These are phyloP conservation scores for Diorhabda elongata DNA, from an alignment of 1,140 invertebrate species.

Conservation along the genomic window DNA sequence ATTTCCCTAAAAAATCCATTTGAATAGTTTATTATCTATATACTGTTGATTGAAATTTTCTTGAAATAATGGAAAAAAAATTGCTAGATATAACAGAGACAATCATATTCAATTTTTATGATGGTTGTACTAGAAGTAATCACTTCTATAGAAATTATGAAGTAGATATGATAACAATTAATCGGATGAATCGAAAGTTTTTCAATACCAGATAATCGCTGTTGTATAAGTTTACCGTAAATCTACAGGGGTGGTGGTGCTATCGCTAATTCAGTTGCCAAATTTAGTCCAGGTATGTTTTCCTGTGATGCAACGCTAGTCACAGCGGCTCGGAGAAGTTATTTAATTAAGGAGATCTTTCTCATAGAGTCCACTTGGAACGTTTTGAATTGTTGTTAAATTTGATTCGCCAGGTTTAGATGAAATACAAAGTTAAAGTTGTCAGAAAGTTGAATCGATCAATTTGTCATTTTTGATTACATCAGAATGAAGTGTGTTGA, in stretches of 20 bases:
- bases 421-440: too few relatives aligned
- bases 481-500: too few relatives aligned
- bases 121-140: too few relatives aligned
- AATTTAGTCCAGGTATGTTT: constrained; percentile 35
- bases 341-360: constrained; percentile 22
- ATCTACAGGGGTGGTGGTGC: constrained; percentile 26
- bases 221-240: neutral
- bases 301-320: constrained; percentile 36
- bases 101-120: too few relatives aligned
- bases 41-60: too few relatives aligned
- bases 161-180: too few relatives aligned
- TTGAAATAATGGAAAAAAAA: too few relatives aligned
- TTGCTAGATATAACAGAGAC: too few relatives aligned
- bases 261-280: constrained; percentile 36
- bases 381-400: constrained; percentile 4
- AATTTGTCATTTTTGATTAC: too few relatives aligned
- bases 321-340: constrained; percentile 35
- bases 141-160: too few relatives aligned
- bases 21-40: too few relatives aligned
- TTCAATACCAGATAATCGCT: neutral
- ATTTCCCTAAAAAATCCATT: too few relatives aligned
- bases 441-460: neutral
- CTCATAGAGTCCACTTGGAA: constrained; percentile 14
- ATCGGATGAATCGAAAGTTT: neutral
- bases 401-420: neutral